Evolutionary conservation across 2,888 invertebrate genomes (phyloP).

Genomic region (Linnaemya vulpina): DNA sequence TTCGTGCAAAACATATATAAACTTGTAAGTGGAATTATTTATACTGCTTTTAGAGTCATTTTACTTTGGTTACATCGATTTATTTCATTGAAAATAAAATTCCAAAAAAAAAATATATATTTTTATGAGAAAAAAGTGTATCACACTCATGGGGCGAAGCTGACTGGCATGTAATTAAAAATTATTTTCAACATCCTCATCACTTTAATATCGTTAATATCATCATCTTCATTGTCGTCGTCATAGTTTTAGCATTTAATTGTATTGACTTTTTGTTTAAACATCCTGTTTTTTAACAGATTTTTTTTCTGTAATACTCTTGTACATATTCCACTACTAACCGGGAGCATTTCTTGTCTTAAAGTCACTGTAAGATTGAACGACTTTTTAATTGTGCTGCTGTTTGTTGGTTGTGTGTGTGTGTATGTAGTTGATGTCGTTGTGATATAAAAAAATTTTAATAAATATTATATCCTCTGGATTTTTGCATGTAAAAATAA

Average conservation of each 20-base stretch:
- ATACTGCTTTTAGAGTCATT: conserved; percentile 16
- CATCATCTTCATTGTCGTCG: conserved; percentile 28
- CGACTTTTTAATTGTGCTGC: conserved; percentile 55
- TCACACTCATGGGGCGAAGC: conserved; percentile 27
- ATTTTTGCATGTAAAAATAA: conserved; percentile 29
- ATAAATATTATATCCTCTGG: conserved; percentile 61
- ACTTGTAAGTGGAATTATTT: conserved; percentile 18
- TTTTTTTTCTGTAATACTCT: conserved; percentile 19
- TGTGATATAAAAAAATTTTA: conserved; percentile 23
- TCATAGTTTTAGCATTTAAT: conserved; percentile 56
- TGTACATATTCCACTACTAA: background rate
- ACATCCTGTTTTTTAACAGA: conserved; percentile 61
- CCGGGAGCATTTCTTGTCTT: conserved; percentile 50
- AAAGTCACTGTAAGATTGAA: conserved; percentile 49
- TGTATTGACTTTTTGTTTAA: conserved; percentile 65
- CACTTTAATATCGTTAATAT: conserved; percentile 62
- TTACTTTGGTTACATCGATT: conserved; percentile 15
- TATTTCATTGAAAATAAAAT: conserved; percentile 17
- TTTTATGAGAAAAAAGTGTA: too few relatives aligned
- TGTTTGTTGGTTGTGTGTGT: conserved; percentile 5
- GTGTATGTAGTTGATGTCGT: background rate
- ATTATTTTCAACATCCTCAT: conserved; percentile 59
- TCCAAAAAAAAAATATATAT: too few relatives aligned
- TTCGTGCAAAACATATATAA: conserved; percentile 10
- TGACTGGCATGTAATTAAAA: conserved; percentile 50